These are phyloP conservation scores for Clupea harengus DNA, from an alignment of 2,113 vertebrate genomes.

Conservation along the genomic window DNA sequence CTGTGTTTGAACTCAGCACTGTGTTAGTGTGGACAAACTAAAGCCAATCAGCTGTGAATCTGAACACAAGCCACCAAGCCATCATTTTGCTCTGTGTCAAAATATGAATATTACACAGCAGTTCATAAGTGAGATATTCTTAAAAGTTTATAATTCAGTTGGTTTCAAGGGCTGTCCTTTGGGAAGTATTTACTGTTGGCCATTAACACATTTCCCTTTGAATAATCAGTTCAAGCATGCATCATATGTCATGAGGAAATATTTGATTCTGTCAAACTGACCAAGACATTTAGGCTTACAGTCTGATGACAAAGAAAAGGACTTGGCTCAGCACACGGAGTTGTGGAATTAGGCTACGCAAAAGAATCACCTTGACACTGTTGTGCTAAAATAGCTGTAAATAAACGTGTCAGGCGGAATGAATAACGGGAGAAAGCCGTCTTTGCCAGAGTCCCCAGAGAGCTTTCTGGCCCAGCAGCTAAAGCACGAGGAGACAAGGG, in stretches of 20 bases:
- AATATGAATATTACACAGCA: neutral
- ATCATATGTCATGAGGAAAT: neutral
- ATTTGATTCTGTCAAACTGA: neutral
- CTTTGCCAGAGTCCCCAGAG: slow-evolving; percentile 56
- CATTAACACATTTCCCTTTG: neutral
- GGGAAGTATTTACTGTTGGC: no score
- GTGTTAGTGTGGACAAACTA: neutral
- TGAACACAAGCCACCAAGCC: neutral
- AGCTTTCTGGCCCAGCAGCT: slow-evolving; percentile 42
- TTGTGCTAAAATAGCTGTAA: slow-evolving; percentile 43
- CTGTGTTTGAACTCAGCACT: neutral
- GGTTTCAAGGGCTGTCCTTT: neutral
- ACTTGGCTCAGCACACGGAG: neutral
- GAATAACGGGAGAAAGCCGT: slow-evolving; percentile 56
- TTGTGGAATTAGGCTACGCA: slow-evolving; percentile 23
- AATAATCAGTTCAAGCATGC: neutral
- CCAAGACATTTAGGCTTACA: neutral
- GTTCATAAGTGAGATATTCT: neutral
- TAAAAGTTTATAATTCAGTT: neutral
- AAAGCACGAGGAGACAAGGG: neutral
- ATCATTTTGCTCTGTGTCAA: neutral
- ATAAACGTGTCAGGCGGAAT: slow-evolving; percentile 65
- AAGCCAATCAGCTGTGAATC: neutral
- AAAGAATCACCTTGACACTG: slow-evolving; percentile 17
- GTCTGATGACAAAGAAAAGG: neutral